Evolutionary conservation across 2,113 vertebrate genomes (phyloP), one percentile per base, ranked within the genome.

Genomic region (Catagonus wagneri): DNA sequence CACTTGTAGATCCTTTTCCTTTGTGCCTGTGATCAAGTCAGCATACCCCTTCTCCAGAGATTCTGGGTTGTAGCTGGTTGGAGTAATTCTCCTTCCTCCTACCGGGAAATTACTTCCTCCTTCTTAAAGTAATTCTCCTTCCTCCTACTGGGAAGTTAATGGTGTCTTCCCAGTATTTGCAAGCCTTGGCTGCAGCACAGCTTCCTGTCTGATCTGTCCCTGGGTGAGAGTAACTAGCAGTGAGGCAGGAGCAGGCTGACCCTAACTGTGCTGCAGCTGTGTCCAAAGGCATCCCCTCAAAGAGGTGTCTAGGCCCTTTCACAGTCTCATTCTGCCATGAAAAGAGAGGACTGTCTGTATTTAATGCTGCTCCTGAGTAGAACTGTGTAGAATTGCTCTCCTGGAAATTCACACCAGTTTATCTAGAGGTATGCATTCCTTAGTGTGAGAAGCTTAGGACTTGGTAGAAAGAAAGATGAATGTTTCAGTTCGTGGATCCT

Each of bases 351-450:
- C 22, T 52, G 11, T 54, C 52, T 80, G 6, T 69, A 15, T 39
- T 71, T 69, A 58, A 63, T n/a, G n/a, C 61, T 75, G 20, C 19
- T 76, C 10, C 16, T 87, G 27, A 68, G 56, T 65, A 89, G 36
- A 89, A 58, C 68, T 52, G 69, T 85, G 29, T 56, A 60, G 63
- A 90, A 44, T 50, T 50, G 9, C 71, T 76, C 58, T n/a, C 69
- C 66, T 83, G n/a, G 68, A 91, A 90, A 63, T 12, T 50, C 15
- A 71, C 7, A 34, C 15, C 39, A 29, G 75, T 50, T 65, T 83
- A 34, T 88, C 61, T 78, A 19, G 34, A 90, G 56, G 10, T 79
- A 14, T 34, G 16, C 8, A 29, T 76, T 61, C 39, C 13, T 34
- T 61, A 76, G 20, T n/a, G 7, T 74, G 29, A 68, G 68, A 76